A percentile compares a stretch with the other conserved stretches of the same genome.
Evolutionary conservation across 2,888 invertebrate genomes (phyloP).

Genomic region (Ophion slaviceki): DNA sequence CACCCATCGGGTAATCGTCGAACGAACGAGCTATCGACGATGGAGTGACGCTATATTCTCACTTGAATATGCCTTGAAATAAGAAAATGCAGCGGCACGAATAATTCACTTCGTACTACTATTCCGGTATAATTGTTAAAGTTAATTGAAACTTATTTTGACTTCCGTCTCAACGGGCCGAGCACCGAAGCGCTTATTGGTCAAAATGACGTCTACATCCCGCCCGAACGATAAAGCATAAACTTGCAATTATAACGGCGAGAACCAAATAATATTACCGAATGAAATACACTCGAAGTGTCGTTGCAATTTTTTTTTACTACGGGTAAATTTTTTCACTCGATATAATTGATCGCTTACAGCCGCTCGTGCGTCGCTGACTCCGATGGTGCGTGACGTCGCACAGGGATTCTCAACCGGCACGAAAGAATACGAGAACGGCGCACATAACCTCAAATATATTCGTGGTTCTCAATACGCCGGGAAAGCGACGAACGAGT

Average conservation of each 20-base stretch:
- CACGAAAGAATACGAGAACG: slow-evolving; percentile 4
- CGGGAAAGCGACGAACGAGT: not conserved
- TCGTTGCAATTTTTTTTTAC: not conserved
- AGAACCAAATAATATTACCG: not conserved
- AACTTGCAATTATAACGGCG: not conserved
- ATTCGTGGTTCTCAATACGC: slow-evolving; percentile 25
- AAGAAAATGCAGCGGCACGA: not conserved
- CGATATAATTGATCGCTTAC: not conserved
- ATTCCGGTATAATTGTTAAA: not conserved
- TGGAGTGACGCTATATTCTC: not conserved
- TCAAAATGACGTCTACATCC: not conserved
- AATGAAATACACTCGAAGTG: not conserved
- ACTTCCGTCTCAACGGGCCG: slow-evolving; percentile 28
- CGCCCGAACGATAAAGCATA: not conserved
- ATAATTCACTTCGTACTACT: not conserved
- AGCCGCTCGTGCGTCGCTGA: not conserved
- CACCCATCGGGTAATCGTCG: not conserved
- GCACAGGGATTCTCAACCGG: slow-evolving; percentile 31
- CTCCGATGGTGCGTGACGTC: slow-evolving; percentile 28
- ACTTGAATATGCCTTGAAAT: not conserved
- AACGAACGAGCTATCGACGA: not conserved
- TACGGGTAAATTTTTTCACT: not conserved
- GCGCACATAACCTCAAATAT: slow-evolving; percentile 27
- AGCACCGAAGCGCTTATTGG: not conserved
- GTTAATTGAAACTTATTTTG: slow-evolving; percentile 37